Evolutionary conservation across 2,888 invertebrate species (phyloP).

Genomic region (Maniola hyperantus): DNA sequence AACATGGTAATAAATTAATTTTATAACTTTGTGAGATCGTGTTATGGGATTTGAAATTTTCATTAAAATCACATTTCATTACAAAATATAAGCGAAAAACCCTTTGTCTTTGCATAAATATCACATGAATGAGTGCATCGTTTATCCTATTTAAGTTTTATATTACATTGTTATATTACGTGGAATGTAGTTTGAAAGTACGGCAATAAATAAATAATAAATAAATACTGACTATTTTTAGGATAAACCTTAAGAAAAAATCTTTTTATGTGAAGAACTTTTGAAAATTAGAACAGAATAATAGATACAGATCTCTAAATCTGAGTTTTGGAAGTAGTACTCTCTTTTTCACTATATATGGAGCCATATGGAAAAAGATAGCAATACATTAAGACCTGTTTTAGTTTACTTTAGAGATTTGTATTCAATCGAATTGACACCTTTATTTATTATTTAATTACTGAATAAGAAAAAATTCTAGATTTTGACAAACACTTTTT

Average conservation of each 20-base stretch:
- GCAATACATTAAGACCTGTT: too few relatives aligned
- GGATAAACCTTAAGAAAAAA: background rate
- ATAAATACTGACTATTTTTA: background rate
- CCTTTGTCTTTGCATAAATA: constrained; percentile 52
- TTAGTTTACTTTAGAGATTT: too few relatives aligned
- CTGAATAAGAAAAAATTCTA: too few relatives aligned
- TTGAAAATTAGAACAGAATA: background rate
- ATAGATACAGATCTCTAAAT: too few relatives aligned
- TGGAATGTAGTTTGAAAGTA: constrained; percentile 1
- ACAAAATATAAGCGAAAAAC: constrained; percentile 38
- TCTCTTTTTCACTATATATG: too few relatives aligned
- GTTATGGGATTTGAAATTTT: constrained; percentile 33
- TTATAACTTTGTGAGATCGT: constrained; percentile 13
- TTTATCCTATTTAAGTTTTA: constrained; percentile 39
- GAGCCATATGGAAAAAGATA: too few relatives aligned
- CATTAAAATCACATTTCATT: constrained; percentile 37
- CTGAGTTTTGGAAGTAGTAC: too few relatives aligned
- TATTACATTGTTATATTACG: constrained; percentile 40
- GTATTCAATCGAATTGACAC: too few relatives aligned
- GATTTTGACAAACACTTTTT: background rate
- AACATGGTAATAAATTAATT: constrained; percentile 17
- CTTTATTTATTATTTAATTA: too few relatives aligned
- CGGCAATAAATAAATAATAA: background rate
- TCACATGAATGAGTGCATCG: constrained; percentile 76
- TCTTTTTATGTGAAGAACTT: background rate